Percentiles rank a stretch among this genome's conserved stretches.
Evolutionary conservation across 2,113 vertebrate species (phyloP).

Genomic region (Burhinus oedicnemus): DNA sequence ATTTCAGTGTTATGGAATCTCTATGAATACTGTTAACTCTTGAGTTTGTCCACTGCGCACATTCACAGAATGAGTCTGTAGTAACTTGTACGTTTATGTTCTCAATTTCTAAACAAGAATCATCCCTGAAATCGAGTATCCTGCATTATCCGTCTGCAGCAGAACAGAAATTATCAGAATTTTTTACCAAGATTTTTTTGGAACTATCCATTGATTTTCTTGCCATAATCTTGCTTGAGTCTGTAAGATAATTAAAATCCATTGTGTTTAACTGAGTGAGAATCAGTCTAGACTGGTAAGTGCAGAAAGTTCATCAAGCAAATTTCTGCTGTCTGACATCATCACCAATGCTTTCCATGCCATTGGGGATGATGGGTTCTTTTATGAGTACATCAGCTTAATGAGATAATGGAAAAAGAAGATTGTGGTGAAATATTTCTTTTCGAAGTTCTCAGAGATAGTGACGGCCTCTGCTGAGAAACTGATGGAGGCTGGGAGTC

Average conservation of each 20-base stretch:
- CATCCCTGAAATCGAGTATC: neutral
- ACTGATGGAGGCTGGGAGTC: neutral
- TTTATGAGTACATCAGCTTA: neutral
- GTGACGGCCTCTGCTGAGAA: neutral
- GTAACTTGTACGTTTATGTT: neutral
- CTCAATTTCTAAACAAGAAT: neutral
- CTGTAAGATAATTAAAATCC: neutral
- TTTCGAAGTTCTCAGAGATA: neutral
- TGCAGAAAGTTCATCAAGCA: constrained; percentile 1
- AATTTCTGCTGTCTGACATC: constrained; percentile 18
- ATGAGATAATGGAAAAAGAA: neutral
- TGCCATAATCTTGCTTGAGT: neutral
- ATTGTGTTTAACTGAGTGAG: constrained; percentile 34
- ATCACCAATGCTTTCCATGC: neutral
- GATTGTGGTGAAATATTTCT: neutral
- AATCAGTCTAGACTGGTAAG: neutral
- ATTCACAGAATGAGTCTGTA: neutral
- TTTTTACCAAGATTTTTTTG: neutral
- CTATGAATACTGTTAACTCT: neutral
- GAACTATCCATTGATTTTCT: neutral
- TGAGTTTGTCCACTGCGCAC: neutral
- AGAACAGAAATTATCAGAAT: neutral
- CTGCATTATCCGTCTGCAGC: neutral
- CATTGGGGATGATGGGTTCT: neutral
- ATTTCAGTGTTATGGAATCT: neutral